These are phyloP conservation scores for Amblyteles armatorius DNA, from an alignment of 2,888 invertebrate genomes.

Conservation along the genomic window DNA sequence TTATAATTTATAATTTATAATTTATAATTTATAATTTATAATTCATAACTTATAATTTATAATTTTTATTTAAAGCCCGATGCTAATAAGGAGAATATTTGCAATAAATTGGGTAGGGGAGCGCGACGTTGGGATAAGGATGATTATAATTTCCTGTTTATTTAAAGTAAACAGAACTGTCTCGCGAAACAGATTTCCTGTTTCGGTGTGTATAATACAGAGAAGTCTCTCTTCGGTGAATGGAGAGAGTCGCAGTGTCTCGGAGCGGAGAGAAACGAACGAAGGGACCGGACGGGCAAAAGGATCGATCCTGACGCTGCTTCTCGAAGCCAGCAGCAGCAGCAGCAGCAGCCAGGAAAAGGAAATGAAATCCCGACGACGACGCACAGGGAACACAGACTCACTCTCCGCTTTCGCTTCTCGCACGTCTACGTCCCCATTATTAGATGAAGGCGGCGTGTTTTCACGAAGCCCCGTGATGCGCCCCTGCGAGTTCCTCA, in stretches of 20 bases:
- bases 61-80: too few species aligned
- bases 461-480: conserved; percentile 29
- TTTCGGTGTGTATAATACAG: conserved; percentile 31
- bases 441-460: conserved; percentile 57
- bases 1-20: too few species aligned
- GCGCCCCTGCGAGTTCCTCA: conserved; percentile 50
- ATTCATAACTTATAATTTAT: too few species aligned
- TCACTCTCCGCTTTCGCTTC: conserved; percentile 44
- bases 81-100: conserved; percentile 10
- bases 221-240: conserved; percentile 56
- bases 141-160: conserved; percentile 67
- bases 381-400: conserved; percentile 60
- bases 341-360: conserved; percentile 69
- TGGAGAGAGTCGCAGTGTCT: conserved; percentile 59
- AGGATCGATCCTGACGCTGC: conserved; percentile 71
- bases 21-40: too few species aligned
- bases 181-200: conserved; percentile 62
- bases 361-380: conserved; percentile 80
- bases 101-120: conserved; percentile 7
- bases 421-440: conserved; percentile 59
- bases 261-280: conserved; percentile 63
- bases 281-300: conserved; percentile 68
- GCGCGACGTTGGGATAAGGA: conserved; percentile 44
- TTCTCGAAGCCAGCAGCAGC: conserved; percentile 31
- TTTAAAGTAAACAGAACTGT: conserved; percentile 59